Evolutionary conservation across 2,113 vertebrate species (phyloP).

Genomic region (Hyperopisus bebe): DNA sequence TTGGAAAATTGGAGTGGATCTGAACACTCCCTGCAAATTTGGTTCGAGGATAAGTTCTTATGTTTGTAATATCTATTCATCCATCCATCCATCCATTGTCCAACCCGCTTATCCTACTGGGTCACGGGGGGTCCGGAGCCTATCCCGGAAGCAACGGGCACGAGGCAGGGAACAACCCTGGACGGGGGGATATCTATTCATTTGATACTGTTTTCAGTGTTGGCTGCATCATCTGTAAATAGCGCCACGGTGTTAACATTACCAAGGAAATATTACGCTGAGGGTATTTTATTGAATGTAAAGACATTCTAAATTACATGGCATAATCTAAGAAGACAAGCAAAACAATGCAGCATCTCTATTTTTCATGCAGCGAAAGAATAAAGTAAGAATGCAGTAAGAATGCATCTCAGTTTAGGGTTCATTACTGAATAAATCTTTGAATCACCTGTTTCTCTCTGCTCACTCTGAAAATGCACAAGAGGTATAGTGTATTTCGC

Average conservation of each 20-base stretch:
- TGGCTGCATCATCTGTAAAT: neutral
- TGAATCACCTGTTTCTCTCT: neutral
- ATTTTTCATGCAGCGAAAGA: neutral
- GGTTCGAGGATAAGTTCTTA: neutral
- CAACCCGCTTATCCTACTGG: too few relatives aligned
- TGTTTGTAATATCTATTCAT: neutral
- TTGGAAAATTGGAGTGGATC: neutral
- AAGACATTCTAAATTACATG: neutral
- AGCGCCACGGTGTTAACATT: neutral
- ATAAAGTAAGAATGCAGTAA: neutral
- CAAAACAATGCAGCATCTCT: neutral
- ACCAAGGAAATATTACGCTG: neutral
- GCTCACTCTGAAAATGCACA: neutral
- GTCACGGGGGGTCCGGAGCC: too few relatives aligned
- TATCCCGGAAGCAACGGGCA: too few relatives aligned
- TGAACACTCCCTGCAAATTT: neutral
- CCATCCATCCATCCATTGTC: too few relatives aligned
- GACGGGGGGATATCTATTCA: neutral
- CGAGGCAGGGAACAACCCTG: too few relatives aligned
- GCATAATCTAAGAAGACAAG: neutral
- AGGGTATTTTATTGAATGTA: neutral
- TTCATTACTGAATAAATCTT: neutral
- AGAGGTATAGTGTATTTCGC: neutral
- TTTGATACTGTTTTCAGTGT: neutral
- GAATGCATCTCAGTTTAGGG: neutral